phyloP scores from a whole-genome alignment of 2,797 vertebrate species.

The Melanotaenia pygmaea region DNA sequence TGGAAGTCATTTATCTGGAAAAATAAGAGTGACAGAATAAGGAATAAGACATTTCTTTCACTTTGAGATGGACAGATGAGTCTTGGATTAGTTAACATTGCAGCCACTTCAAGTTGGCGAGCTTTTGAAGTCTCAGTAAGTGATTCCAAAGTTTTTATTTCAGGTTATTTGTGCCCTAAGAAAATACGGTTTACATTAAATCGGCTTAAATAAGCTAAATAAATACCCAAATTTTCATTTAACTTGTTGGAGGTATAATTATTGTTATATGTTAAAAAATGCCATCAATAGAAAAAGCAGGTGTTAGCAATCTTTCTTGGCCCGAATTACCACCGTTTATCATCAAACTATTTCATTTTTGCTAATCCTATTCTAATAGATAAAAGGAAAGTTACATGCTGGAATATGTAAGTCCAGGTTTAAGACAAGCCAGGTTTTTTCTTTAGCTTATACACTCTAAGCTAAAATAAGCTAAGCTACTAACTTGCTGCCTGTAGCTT shows the following conservation, averaged over 20 bases:
- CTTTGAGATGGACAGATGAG: background rate
- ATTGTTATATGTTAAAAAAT: background rate
- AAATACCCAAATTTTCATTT: background rate
- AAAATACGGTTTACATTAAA: background rate
- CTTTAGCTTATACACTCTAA: too few relatives aligned
- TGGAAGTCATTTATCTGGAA: background rate
- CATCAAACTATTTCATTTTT: background rate
- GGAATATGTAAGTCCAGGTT: too few relatives aligned
- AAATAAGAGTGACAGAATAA: background rate
- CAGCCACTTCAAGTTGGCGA: background rate
- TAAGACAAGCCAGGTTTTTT: too few relatives aligned
- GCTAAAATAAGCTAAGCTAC: background rate
- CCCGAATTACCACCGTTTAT: background rate
- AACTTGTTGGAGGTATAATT: background rate
- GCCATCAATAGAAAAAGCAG: background rate
- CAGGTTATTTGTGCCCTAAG: background rate
- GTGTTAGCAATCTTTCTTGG: background rate
- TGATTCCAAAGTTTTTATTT: background rate
- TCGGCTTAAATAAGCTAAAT: background rate
- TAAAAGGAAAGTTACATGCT: too few relatives aligned
- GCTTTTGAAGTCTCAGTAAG: background rate
- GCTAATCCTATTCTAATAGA: too few relatives aligned
- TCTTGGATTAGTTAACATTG: background rate
- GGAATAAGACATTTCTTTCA: background rate
- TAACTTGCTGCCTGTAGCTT: background rate